Percentiles rank a stretch among this genome's conserved stretches.
phyloP scores from a whole-genome alignment of 2,888 invertebrate species.

The Drosophila mettleri region DNA sequence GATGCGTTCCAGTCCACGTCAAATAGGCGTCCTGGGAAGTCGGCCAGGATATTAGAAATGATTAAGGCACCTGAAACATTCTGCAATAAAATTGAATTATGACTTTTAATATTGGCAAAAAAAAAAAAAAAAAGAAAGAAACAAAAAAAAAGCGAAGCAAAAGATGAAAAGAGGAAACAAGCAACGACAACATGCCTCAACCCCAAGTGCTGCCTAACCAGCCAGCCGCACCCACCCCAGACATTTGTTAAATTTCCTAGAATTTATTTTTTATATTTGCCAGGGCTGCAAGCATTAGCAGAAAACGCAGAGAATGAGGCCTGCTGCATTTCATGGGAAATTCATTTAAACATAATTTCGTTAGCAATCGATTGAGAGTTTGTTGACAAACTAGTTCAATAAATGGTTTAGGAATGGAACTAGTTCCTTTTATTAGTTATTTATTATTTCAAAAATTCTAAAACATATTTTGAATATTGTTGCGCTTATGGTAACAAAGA shows the following conservation, averaged over 20 bases:
- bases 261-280: slow-evolving; percentile 10
- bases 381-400: neutral
- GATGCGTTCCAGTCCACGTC: slow-evolving; percentile 44
- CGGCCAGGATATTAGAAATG: slow-evolving; percentile 82
- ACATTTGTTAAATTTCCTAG: slow-evolving; percentile 44
- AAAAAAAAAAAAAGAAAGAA: slow-evolving; percentile 18
- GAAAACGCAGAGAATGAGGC: neutral
- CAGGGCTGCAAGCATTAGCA: slow-evolving; percentile 42
- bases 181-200: slow-evolving; percentile 12
- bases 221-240: slow-evolving; percentile 29
- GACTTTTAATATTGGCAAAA: slow-evolving; percentile 76
- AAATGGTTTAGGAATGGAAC: too few species aligned
- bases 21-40: slow-evolving; percentile 66
- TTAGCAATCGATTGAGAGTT: neutral
- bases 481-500: neutral
- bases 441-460: too few species aligned
- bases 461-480: too few species aligned
- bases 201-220: slow-evolving; percentile 4
- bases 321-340: neutral
- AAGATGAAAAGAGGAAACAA: slow-evolving; percentile 11
- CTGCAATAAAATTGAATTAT: slow-evolving; percentile 84
- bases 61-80: slow-evolving; percentile 83
- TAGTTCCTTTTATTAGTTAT: too few species aligned
- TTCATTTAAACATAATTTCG: neutral
- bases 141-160: slow-evolving; percentile 5